Evolutionary conservation across 2,888 invertebrate species (phyloP).

Genomic region (Megaustenia siamemsis): DNA sequence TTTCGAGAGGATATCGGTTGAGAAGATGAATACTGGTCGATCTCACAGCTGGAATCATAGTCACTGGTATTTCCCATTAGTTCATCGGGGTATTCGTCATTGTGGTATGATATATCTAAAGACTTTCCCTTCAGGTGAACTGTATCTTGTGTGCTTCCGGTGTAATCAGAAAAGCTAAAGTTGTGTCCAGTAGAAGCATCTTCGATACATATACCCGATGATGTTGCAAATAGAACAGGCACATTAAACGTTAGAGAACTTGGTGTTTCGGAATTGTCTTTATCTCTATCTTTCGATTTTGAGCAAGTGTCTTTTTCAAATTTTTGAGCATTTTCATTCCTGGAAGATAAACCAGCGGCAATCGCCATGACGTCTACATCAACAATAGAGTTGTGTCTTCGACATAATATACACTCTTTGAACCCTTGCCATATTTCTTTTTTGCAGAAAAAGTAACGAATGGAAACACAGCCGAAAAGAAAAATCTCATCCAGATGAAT

Average conservation of each 20-base stretch:
- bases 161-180: constrained; percentile 49
- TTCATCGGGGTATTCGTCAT: constrained; percentile 62
- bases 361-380: constrained; percentile 63
- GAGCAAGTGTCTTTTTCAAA: constrained; percentile 19
- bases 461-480: constrained; percentile 71
- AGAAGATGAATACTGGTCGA: constrained; percentile 71
- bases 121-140: constrained; percentile 62
- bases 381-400: constrained; percentile 72
- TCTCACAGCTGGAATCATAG: constrained; percentile 73
- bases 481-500: constrained; percentile 74
- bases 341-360: constrained; percentile 46
- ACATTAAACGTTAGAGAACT: constrained; percentile 65
- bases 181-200: constrained; percentile 58
- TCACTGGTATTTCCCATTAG: constrained; percentile 74
- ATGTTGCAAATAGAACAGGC: constrained; percentile 77
- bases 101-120: constrained; percentile 74
- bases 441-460: constrained; percentile 69
- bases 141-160: constrained; percentile 41
- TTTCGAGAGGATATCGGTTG: constrained; percentile 69
- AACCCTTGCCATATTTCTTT: constrained; percentile 74
- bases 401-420: constrained; percentile 72
- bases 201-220: constrained; percentile 73
- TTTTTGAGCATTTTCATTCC: constrained; percentile 50
- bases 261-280: constrained; percentile 56
- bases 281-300: constrained; percentile 55